Evolutionary conservation across 2,797 vertebrate species (phyloP).

Genomic region (Gambusia yucatana): DNA sequence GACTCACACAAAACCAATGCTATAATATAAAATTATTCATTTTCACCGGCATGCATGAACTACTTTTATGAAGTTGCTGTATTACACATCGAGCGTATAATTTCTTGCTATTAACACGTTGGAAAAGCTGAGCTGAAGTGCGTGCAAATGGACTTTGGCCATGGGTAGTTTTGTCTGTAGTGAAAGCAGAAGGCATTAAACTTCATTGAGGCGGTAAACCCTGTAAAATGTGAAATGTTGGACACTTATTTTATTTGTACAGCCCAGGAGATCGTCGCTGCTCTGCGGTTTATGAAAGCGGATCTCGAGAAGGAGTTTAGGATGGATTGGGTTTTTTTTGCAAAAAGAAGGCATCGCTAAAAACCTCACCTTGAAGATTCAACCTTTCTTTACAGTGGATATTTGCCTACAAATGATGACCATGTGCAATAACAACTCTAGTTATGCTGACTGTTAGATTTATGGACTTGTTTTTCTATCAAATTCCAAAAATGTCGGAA

Average conservation of each 20-base stretch:
- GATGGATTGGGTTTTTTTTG: neutral
- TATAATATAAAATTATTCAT: neutral
- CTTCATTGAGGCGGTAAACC: neutral
- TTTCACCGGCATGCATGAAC: neutral
- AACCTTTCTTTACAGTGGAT: neutral
- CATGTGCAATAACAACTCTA: neutral
- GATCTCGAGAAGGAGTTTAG: neutral
- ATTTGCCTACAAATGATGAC: neutral
- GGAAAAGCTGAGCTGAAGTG: neutral
- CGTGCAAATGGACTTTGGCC: neutral
- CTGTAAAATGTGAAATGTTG: neutral
- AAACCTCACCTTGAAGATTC: neutral
- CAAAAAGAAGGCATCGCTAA: neutral
- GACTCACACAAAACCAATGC: neutral
- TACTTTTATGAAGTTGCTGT: neutral
- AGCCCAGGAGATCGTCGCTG: neutral
- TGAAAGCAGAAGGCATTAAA: neutral
- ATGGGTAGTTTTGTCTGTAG: neutral
- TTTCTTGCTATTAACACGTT: neutral
- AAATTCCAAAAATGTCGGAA: neutral
- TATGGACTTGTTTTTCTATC: neutral
- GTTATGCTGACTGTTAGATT: neutral
- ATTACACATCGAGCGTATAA: neutral
- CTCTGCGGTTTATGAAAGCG: neutral
- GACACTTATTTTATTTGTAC: neutral